Conservation (phyloP, 2,888 invertebrate species). For the Anaspis maculata region DNA sequence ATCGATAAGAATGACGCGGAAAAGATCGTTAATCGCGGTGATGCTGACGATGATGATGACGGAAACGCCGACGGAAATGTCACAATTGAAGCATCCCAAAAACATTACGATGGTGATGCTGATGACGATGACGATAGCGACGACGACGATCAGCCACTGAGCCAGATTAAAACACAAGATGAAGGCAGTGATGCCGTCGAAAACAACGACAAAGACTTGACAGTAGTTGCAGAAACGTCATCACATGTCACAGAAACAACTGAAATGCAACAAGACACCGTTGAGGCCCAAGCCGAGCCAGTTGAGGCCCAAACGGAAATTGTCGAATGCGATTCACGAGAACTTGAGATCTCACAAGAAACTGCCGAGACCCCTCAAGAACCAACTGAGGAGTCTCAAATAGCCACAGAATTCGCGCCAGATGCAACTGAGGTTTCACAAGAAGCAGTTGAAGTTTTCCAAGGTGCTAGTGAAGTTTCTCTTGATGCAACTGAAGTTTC, state of each 20-base stretch:
- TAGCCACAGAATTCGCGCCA: too few relatives aligned
- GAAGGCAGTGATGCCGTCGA: background rate
- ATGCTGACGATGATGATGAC: slow-evolving; percentile 11
- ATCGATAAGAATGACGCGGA: slow-evolving; percentile 27
- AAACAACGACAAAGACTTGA: background rate
- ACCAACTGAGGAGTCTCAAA: too few relatives aligned
- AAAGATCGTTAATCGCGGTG: slow-evolving; percentile 4
- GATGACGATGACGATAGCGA: slow-evolving; percentile 12
- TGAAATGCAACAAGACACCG: background rate
- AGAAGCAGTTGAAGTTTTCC: too few relatives aligned
- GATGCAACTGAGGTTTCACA: too few relatives aligned
- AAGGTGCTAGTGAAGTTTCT: too few relatives aligned
- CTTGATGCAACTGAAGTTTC: too few relatives aligned
- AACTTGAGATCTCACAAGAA: too few relatives aligned
- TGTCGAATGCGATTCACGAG: too few relatives aligned
- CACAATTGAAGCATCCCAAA: background rate
- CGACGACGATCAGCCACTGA: slow-evolving; percentile 14
- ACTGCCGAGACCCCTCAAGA: too few relatives aligned
- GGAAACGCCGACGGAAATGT: background rate
- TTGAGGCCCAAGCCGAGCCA: background rate
- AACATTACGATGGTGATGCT: slow-evolving; percentile 5
- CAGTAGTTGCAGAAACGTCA: too few relatives aligned
- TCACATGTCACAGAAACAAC: background rate
- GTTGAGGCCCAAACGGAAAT: background rate
- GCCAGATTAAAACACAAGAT: slow-evolving; percentile 4